Percentiles rank a stretch among this genome's conserved stretches.
These are phyloP conservation scores for Allacma fusca DNA, from an alignment of 2,888 invertebrate species.

Conservation along the genomic window DNA sequence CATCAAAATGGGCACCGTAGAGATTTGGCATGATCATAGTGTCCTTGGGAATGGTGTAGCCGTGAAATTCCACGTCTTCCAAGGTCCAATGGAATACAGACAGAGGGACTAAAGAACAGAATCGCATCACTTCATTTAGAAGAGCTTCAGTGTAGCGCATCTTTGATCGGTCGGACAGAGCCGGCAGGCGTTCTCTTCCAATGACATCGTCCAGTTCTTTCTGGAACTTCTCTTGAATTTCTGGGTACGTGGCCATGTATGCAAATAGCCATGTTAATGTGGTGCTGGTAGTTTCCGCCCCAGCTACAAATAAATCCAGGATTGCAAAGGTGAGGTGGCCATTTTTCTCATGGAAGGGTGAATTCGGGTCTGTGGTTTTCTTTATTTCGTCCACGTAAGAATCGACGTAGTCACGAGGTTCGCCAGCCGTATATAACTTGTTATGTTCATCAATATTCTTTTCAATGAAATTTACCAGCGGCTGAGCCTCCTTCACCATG, in stretches of 20 bases:
- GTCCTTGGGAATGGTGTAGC: not conserved
- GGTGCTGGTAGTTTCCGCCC: not conserved
- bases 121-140: not conserved
- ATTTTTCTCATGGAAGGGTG: conserved; percentile 44
- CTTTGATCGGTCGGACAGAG: not conserved
- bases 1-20: not conserved
- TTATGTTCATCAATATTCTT: conserved; percentile 24
- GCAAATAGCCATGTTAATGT: not conserved
- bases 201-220: not conserved
- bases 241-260: not conserved
- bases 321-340: not conserved
- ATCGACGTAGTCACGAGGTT: not conserved
- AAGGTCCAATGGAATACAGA: not conserved
- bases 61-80: not conserved
- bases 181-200: not conserved
- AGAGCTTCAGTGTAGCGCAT: conserved; percentile 1
- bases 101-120: not conserved
- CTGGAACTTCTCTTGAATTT: not conserved
- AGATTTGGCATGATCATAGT: conserved; percentile 20
- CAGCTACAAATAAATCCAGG: not conserved
- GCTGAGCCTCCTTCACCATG: not conserved
- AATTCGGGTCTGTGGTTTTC: conserved; percentile 49
- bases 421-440: conserved; percentile 11
- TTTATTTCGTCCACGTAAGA: conserved; percentile 47
- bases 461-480: conserved; percentile 11